These are phyloP conservation scores for Loriculus beryllinus DNA, from an alignment of 2,797 vertebrate genomes.

Conservation along the genomic window DNA sequence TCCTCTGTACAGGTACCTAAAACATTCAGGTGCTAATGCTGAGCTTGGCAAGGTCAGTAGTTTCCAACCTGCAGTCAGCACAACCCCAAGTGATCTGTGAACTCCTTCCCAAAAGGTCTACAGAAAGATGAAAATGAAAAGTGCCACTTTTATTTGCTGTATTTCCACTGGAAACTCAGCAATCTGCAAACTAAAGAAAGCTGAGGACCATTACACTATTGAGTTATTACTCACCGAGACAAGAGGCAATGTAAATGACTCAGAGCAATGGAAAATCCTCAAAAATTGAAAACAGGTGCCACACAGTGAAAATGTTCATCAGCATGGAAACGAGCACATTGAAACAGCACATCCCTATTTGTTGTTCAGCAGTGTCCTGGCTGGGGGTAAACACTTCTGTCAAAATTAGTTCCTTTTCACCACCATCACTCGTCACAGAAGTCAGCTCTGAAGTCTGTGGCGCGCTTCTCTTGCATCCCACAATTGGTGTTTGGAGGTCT, in stretches of 20 bases:
- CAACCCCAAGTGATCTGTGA: background rate
- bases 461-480: background rate
- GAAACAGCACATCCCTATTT: background rate
- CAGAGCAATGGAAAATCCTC: background rate
- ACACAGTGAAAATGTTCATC: background rate
- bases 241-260: background rate
- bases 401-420: constrained; percentile 7
- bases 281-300: background rate
- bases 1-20: background rate
- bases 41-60: background rate
- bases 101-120: background rate
- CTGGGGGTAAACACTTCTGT: background rate
- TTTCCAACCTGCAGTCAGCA: background rate
- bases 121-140: background rate
- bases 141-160: background rate
- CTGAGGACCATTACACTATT: background rate
- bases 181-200: background rate
- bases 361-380: background rate
- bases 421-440: background rate
- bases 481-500: background rate
- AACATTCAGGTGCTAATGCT: background rate
- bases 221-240: background rate
- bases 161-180: background rate
- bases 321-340: background rate
- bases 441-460: background rate